Evolutionary conservation across 1,140 invertebrate species (phyloP), one percentile per base, ranked within the genome.

Genomic region (Propsilocerus akamusi): DNA sequence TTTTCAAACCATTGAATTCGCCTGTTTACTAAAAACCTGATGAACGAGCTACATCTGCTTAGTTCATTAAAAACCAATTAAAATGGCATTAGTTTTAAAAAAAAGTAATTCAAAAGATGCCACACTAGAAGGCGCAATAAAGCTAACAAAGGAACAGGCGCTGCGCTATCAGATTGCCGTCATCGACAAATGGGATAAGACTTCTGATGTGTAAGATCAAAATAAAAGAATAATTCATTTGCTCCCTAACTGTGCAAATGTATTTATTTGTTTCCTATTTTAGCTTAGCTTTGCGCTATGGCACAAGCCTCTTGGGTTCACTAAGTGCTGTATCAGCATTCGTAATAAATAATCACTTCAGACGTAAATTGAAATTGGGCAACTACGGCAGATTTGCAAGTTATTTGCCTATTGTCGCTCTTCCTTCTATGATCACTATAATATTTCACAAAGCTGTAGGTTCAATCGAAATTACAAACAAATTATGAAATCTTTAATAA

Each of bases 321-420:
- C 5, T 63, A 48, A 57, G 63, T 4, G 62, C 58, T 4, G 51
- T 53, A 4, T 58, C 59, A 5, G 67, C 68, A 0, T 58, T 64
- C 25, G 70, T 61, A 51, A 54, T 70, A 5, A 71, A 69, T 52
- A 67, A 61, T 50, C 59, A 69, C 49, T 71, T 66, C 46, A 54
- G 64, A 1, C 55, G 51, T 0, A 57, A 67, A 52, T 56, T 69
- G 8, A 59, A 57, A 10, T 56, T 71, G 5, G 58, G 61, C 5
- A 46, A 54, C 8, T 59, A 63, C 54, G 69, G 69, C 3, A 53
- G 57, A 5, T 14, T 65, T 1, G 61, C 67, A 11, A 64, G 60
- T 4, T 69, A 68, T 51, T 49, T 71, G 8, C 68, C 69, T 11
- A 62, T 70, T 41, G 60, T 61, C 37, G 57, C 59, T 11, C 52